Evolutionary conservation across 2,113 vertebrate genomes (phyloP).

Genomic region (Odobenus rosmarus): DNA sequence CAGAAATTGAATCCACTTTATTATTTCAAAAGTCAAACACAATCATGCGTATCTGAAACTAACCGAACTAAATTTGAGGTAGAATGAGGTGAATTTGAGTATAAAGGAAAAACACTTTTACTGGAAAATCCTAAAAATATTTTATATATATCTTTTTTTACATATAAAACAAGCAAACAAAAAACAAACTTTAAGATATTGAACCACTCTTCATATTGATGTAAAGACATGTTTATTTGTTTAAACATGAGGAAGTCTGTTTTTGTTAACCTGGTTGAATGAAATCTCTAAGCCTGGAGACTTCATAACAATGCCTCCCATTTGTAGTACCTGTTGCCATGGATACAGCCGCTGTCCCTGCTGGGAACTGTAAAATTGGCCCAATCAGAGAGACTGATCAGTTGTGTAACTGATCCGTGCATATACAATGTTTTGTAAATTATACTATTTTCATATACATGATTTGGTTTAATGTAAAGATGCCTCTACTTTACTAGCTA

Average conservation of each 20-base stretch:
- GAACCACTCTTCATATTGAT: not conserved
- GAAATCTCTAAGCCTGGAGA: slow-evolving; percentile 67
- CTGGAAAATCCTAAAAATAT: slow-evolving; percentile 4
- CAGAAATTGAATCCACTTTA: not conserved
- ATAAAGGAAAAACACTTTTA: not conserved
- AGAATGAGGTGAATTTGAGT: not conserved
- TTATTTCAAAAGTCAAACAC: slow-evolving; percentile 55
- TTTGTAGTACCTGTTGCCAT: slow-evolving; percentile 80
- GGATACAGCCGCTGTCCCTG: slow-evolving; percentile 77
- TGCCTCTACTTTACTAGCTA: not conserved
- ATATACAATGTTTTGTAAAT: not conserved
- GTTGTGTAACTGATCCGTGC: not conserved
- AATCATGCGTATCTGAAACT: slow-evolving; percentile 2
- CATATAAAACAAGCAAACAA: not conserved
- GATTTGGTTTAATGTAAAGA: slow-evolving; percentile 34
- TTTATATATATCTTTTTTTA: not conserved
- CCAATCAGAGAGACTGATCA: not conserved
- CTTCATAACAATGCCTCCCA: slow-evolving; percentile 69
- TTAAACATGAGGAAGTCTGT: slow-evolving; percentile 53
- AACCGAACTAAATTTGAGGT: not conserved
- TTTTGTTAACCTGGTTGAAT: slow-evolving; percentile 43
- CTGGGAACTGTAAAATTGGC: slow-evolving; percentile 71
- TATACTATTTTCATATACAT: not conserved
- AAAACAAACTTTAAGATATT: slow-evolving; percentile 52
- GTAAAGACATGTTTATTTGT: slow-evolving; percentile 1